Evolutionary conservation across 1,140 invertebrate species (phyloP).

Genomic region (Atopsyche davidsoni): DNA sequence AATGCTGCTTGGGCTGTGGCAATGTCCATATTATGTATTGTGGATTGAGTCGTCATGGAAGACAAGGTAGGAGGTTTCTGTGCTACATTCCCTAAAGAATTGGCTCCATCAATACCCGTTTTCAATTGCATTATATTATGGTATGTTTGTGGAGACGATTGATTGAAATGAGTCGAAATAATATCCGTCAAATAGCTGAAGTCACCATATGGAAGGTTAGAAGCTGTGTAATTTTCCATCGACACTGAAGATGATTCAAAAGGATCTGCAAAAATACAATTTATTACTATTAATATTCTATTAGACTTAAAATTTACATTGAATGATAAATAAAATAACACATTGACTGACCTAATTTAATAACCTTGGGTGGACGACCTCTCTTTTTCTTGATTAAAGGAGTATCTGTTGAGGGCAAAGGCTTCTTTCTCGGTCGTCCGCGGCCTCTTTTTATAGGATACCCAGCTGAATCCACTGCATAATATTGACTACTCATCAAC

Average conservation of each 20-base stretch:
- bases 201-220: constrained; percentile 51
- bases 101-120: constrained; percentile 4
- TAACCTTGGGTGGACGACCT: constrained; percentile 41
- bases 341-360: constrained; percentile 26
- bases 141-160: constrained; percentile 23
- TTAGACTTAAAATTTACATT: background rate
- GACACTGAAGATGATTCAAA: constrained; percentile 30
- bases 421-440: constrained; percentile 42
- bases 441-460: constrained; percentile 38
- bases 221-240: constrained; percentile 51
- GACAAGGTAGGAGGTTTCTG: too few relatives aligned
- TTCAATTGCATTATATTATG: constrained; percentile 28
- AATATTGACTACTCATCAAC: constrained; percentile 9
- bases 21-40: too few relatives aligned
- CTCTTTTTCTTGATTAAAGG: constrained; percentile 43
- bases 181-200: constrained; percentile 52
- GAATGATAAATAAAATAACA: constrained; percentile 1
- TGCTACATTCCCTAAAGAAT: too few relatives aligned
- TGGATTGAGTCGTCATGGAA: too few relatives aligned
- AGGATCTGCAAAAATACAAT: constrained; percentile 24
- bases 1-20: too few relatives aligned
- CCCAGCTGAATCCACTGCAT: constrained; percentile 8
- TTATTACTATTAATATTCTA: constrained; percentile 1
- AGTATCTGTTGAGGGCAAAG: constrained; percentile 37
- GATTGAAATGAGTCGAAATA: constrained; percentile 33